Base-by-base conservation (phyloP, 2,888 invertebrate genomes). In the Lacanobia oleracea region DNA sequence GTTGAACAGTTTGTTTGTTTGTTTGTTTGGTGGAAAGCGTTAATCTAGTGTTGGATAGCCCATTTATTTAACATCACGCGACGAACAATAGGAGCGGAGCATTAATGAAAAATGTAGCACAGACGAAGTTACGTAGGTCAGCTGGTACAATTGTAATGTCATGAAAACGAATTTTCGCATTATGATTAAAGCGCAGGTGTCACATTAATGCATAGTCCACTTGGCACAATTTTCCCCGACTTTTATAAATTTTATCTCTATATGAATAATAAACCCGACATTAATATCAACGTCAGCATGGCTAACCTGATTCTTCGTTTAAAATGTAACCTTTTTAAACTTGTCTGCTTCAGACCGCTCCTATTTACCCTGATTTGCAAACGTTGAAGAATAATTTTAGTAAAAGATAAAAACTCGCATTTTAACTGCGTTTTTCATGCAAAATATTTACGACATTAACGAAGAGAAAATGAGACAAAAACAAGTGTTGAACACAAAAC, bases 321-420 rank as follows among this genome's bases (percentile, higher is more conserved):
- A 62, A 79, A 81, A 79, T 59, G 54, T 64, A 67, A 65, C 61
- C 64, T 79, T 75, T 74, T 81, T 70, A 75, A 74, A 72, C 61
- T 59, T 61, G 61, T 53, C 27, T 65, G 56, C 64, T 62, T 45
- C 48, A 67, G n/a, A 45, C 50, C 37, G 48, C 18, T 64, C 53
- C n/a, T 63, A 67, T 72, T 79, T 67, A 63, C 62, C 21, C 18
- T 56, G 50, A 61, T 65, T 78, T 67, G 40, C 43, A 69, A 82
- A 72, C 45, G 27, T 51, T 67, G 12, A 74, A 59, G 50, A 61
- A 72, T 67, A 75, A 78, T 78, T 67, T 62, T 18, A 27, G 23
- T 71, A 16, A 8, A 73, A 53, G 10, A 68, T 72, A 53, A 67
- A 68, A 64, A 57, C n/a, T 23, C 37, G 16, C 43, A 60, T 53